Percentiles rank a stretch among this genome's conserved stretches.
Conservation (phyloP, 2,797 vertebrate species). For the Lateolabrax maculatus region DNA sequence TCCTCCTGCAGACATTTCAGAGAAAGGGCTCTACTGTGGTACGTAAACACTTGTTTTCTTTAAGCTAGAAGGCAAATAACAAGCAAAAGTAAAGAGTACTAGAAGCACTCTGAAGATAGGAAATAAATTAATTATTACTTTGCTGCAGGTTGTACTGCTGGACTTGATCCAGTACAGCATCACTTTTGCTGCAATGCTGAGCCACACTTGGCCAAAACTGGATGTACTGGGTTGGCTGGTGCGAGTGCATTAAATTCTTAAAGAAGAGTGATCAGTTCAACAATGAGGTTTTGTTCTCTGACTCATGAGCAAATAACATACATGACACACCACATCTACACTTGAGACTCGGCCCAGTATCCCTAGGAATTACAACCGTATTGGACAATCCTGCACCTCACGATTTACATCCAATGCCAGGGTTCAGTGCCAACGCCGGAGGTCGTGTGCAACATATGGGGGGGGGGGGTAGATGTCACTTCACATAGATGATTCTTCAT, state of each 20-base stretch:
- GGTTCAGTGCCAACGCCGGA: background rate
- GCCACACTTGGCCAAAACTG: constrained; percentile 25
- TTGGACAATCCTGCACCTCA: background rate
- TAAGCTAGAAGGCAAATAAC: constrained; percentile 1
- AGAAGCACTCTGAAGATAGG: background rate
- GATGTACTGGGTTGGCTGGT: background rate
- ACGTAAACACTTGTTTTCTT: background rate
- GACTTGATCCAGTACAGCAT: constrained; percentile 56
- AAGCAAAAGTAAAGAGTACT: constrained; percentile 23
- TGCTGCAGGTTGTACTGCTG: constrained; percentile 54
- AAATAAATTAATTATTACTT: constrained; percentile 29
- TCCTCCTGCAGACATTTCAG: constrained; percentile 1
- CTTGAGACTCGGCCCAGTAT: background rate
- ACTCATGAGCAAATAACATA: constrained; percentile 4
- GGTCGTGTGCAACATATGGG: background rate
- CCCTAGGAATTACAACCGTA: background rate
- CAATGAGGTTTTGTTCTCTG: background rate
- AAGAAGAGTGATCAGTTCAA: background rate
- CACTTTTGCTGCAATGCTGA: constrained; percentile 69
- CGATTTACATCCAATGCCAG: background rate
- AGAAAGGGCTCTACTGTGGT: constrained; percentile 3
- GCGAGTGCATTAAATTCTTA: background rate
- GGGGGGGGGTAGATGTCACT: too few relatives aligned
- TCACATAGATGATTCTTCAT: background rate
- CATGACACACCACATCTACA: background rate